phyloP scores from a whole-genome alignment of 2,888 invertebrate genomes.

The Acleris emargana region DNA sequence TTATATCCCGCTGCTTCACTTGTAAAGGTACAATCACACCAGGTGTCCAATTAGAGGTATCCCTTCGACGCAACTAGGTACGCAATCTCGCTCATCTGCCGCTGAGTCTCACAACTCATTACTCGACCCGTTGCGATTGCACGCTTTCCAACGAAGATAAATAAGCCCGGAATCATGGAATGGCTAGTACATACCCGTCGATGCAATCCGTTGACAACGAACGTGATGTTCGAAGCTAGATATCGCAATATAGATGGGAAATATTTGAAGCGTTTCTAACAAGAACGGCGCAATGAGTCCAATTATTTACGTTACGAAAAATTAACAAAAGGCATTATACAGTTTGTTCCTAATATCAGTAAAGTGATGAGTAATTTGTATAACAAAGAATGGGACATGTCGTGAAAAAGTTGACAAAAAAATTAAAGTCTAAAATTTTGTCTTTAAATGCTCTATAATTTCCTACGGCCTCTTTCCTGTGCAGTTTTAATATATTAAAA shows the following conservation, averaged over 20 bases:
- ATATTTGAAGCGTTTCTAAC: constrained; percentile 24
- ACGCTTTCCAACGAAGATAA: constrained; percentile 48
- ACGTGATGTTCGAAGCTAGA: constrained; percentile 56
- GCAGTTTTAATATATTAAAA: constrained; percentile 1
- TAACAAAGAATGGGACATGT: constrained; percentile 1
- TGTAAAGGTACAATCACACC: constrained; percentile 24
- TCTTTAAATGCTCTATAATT: constrained; percentile 14
- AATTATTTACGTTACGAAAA: neutral
- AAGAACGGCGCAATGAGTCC: constrained; percentile 4
- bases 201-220: constrained; percentile 49
- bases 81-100: constrained; percentile 39
- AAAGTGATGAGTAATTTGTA: neutral
- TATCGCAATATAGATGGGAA: constrained; percentile 46
- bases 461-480: neutral
- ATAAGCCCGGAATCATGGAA: constrained; percentile 49
- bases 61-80: constrained; percentile 33
- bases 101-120: constrained; percentile 45
- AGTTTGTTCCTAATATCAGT: too few species aligned
- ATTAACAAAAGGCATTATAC: neutral
- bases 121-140: constrained; percentile 43
- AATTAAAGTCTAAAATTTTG: constrained; percentile 10
- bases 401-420: constrained; percentile 7
- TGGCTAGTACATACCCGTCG: constrained; percentile 42
- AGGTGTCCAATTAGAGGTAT: constrained; percentile 40
- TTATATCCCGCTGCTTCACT: constrained; percentile 1